Evolutionary conservation across 2,888 invertebrate species (phyloP).

Genomic region (Xylota sylvarum): DNA sequence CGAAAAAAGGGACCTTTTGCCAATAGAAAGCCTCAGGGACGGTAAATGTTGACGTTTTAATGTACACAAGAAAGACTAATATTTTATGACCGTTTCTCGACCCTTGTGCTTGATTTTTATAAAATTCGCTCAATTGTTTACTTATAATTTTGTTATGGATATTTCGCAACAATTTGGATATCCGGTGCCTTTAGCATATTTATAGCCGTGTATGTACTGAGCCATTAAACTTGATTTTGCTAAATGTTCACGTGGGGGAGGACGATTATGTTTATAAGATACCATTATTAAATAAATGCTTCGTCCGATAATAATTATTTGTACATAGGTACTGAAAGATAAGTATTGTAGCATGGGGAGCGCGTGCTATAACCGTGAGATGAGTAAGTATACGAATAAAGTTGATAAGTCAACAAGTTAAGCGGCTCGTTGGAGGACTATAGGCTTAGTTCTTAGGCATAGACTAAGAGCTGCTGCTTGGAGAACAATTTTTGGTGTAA

Average conservation of each 20-base stretch:
- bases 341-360: not conserved
- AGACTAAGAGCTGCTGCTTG: too few species aligned
- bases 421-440: not conserved
- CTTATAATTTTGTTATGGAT: conserved; percentile 30
- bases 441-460: not conserved
- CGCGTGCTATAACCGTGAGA: not conserved
- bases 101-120: conserved; percentile 6
- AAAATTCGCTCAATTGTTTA: conserved; percentile 34
- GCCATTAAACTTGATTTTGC: conserved; percentile 22
- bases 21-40: conserved; percentile 3
- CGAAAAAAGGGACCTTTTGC: conserved; percentile 3
- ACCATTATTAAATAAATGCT: not conserved
- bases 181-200: conserved; percentile 16
- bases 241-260: conserved; percentile 14
- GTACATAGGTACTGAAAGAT: not conserved
- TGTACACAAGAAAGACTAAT: conserved; percentile 43
- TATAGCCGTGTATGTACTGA: conserved; percentile 15
- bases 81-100: conserved; percentile 32
- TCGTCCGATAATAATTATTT: conserved; percentile 18
- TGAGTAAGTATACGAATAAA: not conserved
- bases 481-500: too few species aligned
- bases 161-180: conserved; percentile 25
- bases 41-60: conserved; percentile 52
- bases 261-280: conserved; percentile 4
- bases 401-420: not conserved